Evolutionary conservation across 2,797 vertebrate species (phyloP).

Genomic region (Mus caroli): DNA sequence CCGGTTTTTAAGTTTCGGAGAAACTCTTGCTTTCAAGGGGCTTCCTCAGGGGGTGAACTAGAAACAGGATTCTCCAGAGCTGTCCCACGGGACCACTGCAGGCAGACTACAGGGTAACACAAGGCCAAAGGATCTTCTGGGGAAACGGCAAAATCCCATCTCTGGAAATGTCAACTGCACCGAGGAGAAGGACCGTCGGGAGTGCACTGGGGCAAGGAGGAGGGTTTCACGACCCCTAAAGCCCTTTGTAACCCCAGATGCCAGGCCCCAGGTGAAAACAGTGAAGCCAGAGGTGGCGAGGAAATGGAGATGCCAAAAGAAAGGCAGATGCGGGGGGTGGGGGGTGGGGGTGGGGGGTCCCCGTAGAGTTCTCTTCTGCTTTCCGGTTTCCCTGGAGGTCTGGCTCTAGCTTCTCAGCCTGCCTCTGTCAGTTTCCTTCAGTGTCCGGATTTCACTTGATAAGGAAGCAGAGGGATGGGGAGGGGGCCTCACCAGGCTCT

Average conservation of each 20-base stretch:
- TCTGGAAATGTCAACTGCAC: not conserved
- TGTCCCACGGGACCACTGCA: not conserved
- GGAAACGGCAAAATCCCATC: not conserved
- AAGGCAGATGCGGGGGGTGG: not conserved
- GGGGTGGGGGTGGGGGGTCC: not conserved
- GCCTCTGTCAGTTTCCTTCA: slow-evolving; percentile 67
- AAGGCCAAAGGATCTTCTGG: not conserved
- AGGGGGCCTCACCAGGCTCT: not conserved
- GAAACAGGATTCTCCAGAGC: not conserved
- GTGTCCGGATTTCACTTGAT: slow-evolving; percentile 55
- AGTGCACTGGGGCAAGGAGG: not conserved
- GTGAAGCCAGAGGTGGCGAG: not conserved
- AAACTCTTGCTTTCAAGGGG: slow-evolving; percentile 29
- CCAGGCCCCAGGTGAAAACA: not conserved
- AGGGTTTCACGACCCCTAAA: not conserved
- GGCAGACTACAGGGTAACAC: not conserved
- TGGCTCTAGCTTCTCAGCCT: not conserved
- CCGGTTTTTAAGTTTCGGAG: slow-evolving; percentile 45
- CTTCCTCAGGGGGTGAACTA: not conserved
- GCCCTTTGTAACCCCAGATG: not conserved
- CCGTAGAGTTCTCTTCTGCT: not conserved
- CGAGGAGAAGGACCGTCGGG: not conserved
- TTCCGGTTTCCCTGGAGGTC: not conserved
- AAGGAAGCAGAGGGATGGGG: not conserved
- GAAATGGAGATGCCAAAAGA: not conserved